Conservation (phyloP, 2,888 invertebrate genomes). For the Listrodromus nycthemerus region DNA sequence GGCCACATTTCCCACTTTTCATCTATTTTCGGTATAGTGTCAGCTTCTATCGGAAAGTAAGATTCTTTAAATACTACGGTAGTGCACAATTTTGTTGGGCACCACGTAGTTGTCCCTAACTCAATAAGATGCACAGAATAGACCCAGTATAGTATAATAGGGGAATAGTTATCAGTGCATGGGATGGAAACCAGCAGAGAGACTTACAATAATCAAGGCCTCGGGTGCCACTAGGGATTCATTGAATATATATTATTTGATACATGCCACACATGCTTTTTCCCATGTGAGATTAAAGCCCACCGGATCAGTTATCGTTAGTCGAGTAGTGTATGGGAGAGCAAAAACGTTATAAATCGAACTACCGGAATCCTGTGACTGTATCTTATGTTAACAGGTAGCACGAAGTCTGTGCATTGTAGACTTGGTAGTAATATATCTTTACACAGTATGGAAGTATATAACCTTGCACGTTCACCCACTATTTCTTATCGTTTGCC, state of each 20-base stretch:
- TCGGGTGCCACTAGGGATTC: not conserved
- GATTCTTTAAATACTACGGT: no score
- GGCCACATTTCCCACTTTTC: no score
- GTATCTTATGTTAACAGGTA: constrained; percentile 14
- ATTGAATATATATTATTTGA: not conserved
- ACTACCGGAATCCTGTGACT: constrained; percentile 11
- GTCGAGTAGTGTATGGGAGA: not conserved
- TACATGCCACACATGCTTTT: not conserved
- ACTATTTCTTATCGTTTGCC: constrained; percentile 68
- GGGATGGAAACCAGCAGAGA: no score
- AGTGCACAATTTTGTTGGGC: no score
- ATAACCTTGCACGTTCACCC: constrained; percentile 64
- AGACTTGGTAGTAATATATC: constrained; percentile 60
- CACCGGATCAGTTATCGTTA: not conserved
- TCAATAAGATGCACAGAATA: no score
- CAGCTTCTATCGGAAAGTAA: no score
- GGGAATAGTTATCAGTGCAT: not conserved
- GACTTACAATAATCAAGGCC: no score
- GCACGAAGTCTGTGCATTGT: constrained; percentile 47
- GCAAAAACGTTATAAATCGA: constrained; percentile 44
- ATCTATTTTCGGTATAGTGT: no score
- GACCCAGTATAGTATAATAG: not conserved
- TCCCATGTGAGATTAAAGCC: not conserved
- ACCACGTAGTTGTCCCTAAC: no score
- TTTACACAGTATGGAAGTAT: constrained; percentile 47